Evolutionary conservation across 1,140 invertebrate genomes (phyloP), one percentile per base, ranked within the genome.

Genomic region (Listronotus oregonensis): DNA sequence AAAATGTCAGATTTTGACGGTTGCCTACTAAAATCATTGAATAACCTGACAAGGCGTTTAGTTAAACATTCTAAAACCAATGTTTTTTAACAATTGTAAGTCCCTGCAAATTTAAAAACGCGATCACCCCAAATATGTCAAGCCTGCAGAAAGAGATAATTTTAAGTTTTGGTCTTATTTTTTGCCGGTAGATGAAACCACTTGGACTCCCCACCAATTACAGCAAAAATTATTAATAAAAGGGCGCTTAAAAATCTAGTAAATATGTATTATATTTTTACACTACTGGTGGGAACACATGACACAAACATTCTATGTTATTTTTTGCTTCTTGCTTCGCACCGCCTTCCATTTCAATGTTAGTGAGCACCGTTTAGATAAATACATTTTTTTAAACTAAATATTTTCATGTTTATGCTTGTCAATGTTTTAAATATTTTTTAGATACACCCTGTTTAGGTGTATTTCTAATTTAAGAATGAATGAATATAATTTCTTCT

Each of bases 261-360:
- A 7, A 15, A n/a, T 9, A 50, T 50, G 21, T 10, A 21, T 11
- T 27, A 9, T 21, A 12, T 11, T 12, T 37, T 50, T 14, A 46
- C 15, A 58, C 15, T 31, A 15, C 11, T 27, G 21, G 11, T 55
- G 64, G 64, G 58, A 62, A 71, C 65, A 72, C 65, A 63, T 59
- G 59, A 72, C 71, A 73, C 71, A 71, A 68, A 71, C 70, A 75
- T 75, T 75, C 73, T 75, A 75, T 75, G 73, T 75, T 74, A 62
- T 67, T 66, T 64, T 67, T 69, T 57, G 60, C 66, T 71, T 72
- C 59, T 71, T 64, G 68, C 71, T 72, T 74, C 57, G 72, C 70
- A 72, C 72, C 67, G 70, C 70, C 59, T 64, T 63, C 52, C 61
- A 67, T 59, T 31, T 63, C 43, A 47, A 67, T 72, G 70, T 71